These are phyloP conservation scores for Lasiurus borealis DNA, from an alignment of 2,113 vertebrate genomes.

Conservation along the genomic window DNA sequence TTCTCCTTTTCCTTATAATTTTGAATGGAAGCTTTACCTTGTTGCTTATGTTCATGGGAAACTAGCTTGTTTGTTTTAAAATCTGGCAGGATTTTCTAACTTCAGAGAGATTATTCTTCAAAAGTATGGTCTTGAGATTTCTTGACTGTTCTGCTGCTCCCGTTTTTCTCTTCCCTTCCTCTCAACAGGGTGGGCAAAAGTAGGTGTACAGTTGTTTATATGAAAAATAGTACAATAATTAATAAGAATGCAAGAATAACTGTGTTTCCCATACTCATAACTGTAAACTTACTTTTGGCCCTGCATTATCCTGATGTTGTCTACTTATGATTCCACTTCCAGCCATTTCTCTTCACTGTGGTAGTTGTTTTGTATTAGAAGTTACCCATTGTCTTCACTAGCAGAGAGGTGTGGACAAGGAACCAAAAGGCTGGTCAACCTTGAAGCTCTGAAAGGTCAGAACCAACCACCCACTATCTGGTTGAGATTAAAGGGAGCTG, in stretches of 20 bases:
- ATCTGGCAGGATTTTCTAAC: not conserved
- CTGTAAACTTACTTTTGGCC: not conserved
- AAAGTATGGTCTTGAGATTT: not conserved
- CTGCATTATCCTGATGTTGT: not conserved
- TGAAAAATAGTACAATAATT: not conserved
- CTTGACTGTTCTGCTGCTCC: not conserved
- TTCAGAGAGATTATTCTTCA: not conserved
- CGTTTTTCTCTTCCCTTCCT: not conserved
- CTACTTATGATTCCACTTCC: not conserved
- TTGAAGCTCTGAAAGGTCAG: too few species aligned
- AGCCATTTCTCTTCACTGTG: not conserved
- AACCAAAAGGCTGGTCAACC: too few species aligned
- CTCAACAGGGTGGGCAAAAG: not conserved
- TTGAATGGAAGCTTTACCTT: not conserved
- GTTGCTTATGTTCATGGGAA: not conserved
- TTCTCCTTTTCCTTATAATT: not conserved
- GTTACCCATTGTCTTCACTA: too few species aligned
- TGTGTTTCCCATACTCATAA: not conserved
- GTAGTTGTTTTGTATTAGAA: not conserved
- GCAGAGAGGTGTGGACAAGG: too few species aligned
- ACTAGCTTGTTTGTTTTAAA: not conserved
- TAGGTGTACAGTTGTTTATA: not conserved
- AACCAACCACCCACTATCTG: too few species aligned
- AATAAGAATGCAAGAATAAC: not conserved
- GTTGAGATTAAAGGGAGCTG: too few species aligned